Conservation (phyloP, 1,140 invertebrate species). For the Anoplophora glabripennis region DNA sequence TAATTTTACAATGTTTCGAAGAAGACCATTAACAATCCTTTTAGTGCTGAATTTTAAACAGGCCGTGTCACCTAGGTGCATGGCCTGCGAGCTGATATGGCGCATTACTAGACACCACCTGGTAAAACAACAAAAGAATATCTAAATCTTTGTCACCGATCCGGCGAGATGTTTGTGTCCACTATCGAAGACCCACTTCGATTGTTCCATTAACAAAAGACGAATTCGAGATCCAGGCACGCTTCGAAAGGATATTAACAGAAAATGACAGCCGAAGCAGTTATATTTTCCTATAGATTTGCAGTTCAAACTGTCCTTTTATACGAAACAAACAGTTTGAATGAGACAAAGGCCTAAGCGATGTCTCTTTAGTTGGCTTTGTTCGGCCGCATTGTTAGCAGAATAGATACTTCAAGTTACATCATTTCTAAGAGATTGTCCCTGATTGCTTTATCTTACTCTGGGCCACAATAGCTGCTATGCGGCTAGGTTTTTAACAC, state of each 20-base stretch:
- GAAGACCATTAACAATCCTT: no score
- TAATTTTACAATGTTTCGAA: no score
- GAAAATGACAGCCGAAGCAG: slow-evolving; percentile 19
- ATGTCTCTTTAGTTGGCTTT: slow-evolving; percentile 49
- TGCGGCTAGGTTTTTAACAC: slow-evolving; percentile 14
- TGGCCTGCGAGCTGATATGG: no score
- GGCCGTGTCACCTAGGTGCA: no score
- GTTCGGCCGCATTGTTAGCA: slow-evolving; percentile 41
- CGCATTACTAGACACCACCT: background rate
- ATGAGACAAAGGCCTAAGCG: slow-evolving; percentile 42
- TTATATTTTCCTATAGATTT: slow-evolving; percentile 35
- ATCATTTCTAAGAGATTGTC: slow-evolving; percentile 47
- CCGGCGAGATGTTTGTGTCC: slow-evolving; percentile 12
- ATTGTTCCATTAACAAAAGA: slow-evolving; percentile 20
- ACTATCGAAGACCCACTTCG: slow-evolving; percentile 5
- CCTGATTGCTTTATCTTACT: slow-evolving; percentile 39
- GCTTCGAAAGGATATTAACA: slow-evolving; percentile 9
- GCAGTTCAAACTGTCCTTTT: slow-evolving; percentile 43
- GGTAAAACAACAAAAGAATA: slow-evolving; percentile 14
- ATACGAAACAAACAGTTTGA: slow-evolving; percentile 41
- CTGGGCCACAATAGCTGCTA: slow-evolving; percentile 20
- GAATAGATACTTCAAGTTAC: slow-evolving; percentile 49
- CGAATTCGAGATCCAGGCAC: slow-evolving; percentile 5
- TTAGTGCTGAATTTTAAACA: no score
- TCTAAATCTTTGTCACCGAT: slow-evolving; percentile 12